phyloP scores from a whole-genome alignment of 2,113 vertebrate genomes.

The Kryptolebias marmoratus region DNA sequence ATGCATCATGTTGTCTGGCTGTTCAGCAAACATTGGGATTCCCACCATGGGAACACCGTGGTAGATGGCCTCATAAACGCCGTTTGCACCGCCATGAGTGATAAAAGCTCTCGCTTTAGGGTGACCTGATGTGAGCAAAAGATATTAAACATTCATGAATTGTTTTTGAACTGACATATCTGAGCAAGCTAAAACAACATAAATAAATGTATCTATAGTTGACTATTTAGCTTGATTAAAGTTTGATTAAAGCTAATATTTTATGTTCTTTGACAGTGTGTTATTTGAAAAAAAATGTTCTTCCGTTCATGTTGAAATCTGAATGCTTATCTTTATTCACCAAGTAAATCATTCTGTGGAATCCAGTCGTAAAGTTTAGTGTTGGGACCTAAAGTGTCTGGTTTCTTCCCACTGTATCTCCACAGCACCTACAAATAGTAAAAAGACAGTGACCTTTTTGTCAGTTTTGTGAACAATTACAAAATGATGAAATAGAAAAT shows the following conservation, averaged over 20 bases:
- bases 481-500: no score
- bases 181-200: no score
- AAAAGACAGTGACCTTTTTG: background rate
- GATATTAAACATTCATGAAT: background rate
- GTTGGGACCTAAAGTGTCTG: conserved; percentile 83
- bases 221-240: no score
- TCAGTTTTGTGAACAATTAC: no score
- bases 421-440: conserved; percentile 84
- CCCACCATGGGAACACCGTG: conserved; percentile 90
- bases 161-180: no score
- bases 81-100: conserved; percentile 93
- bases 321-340: conserved; percentile 61
- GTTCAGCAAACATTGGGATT: conserved; percentile 88
- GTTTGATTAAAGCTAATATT: no score
- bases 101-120: conserved; percentile 89
- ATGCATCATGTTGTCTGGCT: conserved; percentile 87
- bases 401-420: conserved; percentile 85
- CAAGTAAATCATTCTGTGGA: conserved; percentile 90
- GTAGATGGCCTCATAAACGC: conserved; percentile 94
- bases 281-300: no score
- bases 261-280: no score
- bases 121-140: conserved; percentile 78
- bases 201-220: no score
- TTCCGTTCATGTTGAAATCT: no score
- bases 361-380: conserved; percentile 86